phyloP scores from a whole-genome alignment of 2,797 vertebrate species.

The Malurus leucopterus region DNA sequence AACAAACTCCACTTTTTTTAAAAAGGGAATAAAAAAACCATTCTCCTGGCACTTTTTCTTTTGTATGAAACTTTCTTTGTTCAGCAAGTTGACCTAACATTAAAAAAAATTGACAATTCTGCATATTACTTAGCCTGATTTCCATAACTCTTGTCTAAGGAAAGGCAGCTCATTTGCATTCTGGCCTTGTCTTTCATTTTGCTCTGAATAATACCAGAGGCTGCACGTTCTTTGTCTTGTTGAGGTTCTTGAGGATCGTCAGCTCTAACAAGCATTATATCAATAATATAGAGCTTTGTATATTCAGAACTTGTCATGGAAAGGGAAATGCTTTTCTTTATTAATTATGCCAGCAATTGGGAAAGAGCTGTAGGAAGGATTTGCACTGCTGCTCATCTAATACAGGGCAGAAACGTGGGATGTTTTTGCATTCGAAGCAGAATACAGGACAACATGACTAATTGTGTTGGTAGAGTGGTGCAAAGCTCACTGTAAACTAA shows the following conservation, averaged over 20 bases:
- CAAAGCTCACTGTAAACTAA: not conserved
- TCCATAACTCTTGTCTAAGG: not conserved
- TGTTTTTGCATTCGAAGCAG: not conserved
- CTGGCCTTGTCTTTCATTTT: constrained; percentile 12
- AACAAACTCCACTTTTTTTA: not conserved
- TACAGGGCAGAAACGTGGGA: not conserved
- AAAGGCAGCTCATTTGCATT: constrained; percentile 15
- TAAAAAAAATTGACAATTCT: not conserved
- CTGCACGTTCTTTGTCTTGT: not conserved
- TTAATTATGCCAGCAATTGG: not conserved
- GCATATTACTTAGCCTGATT: not conserved
- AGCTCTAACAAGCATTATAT: not conserved
- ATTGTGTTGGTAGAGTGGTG: not conserved
- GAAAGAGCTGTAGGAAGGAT: not conserved
- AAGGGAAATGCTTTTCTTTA: not conserved
- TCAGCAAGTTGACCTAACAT: not conserved
- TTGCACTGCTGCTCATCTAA: not conserved
- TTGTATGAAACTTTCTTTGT: not conserved
- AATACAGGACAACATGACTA: not conserved
- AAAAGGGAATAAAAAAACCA: not conserved
- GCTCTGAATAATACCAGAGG: not conserved
- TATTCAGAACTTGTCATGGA: not conserved
- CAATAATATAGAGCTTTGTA: not conserved
- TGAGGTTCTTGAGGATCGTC: not conserved
- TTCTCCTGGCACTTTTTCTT: not conserved